Evolutionary conservation across 2,113 vertebrate species (phyloP).

Genomic region (Sebastes fasciatus): DNA sequence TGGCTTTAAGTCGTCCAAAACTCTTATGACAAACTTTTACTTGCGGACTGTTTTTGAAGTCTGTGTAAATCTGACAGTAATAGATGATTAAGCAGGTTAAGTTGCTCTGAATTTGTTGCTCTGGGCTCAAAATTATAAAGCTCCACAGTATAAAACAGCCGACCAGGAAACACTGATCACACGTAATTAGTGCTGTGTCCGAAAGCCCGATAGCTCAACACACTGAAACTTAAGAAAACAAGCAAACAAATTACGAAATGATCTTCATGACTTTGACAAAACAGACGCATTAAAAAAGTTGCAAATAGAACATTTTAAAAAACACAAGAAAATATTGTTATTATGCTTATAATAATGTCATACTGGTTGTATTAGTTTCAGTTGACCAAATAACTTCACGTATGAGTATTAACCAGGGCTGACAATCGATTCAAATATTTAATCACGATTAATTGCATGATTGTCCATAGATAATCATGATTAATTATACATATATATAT

Average conservation of each 20-base stretch:
- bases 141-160: constrained; percentile 18
- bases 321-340: too few species aligned
- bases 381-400: too few species aligned
- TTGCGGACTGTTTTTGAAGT: not conserved
- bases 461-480: too few species aligned
- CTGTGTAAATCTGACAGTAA: not conserved
- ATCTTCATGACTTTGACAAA: not conserved
- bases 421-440: too few species aligned
- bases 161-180: not conserved
- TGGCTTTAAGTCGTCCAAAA: not conserved
- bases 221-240: not conserved
- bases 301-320: not conserved
- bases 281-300: not conserved
- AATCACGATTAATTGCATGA: too few species aligned
- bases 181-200: not conserved
- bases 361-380: too few species aligned
- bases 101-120: not conserved
- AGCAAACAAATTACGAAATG: not conserved
- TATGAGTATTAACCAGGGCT: too few species aligned
- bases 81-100: not conserved
- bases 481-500: too few species aligned
- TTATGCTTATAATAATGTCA: too few species aligned
- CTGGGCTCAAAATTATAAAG: not conserved
- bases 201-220: too few species aligned
- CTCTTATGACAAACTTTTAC: too few species aligned